These are phyloP conservation scores for Eclectus roratus DNA, from an alignment of 2,113 vertebrate species.

Conservation along the genomic window DNA sequence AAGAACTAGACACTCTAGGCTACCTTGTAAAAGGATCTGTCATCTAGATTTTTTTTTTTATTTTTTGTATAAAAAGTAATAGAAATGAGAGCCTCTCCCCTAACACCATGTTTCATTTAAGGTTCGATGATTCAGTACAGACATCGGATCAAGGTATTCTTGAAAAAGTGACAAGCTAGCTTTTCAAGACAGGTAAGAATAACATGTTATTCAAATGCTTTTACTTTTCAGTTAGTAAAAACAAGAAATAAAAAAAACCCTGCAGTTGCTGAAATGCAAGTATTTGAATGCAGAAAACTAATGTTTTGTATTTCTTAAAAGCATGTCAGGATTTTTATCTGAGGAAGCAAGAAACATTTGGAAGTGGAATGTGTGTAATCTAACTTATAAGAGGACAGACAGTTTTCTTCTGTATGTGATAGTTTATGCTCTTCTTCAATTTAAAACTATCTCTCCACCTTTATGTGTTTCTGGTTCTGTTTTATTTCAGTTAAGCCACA, in stretches of 20 bases:
- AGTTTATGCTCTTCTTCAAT: not conserved
- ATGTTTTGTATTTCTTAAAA: not conserved
- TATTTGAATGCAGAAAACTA: not conserved
- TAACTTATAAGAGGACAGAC: not conserved
- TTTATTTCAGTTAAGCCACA: not conserved
- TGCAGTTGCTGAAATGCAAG: not conserved
- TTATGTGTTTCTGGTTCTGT: not conserved
- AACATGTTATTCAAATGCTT: not conserved
- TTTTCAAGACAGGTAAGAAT: constrained; percentile 55
- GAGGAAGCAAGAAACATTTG: not conserved
- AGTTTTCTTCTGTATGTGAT: not conserved
- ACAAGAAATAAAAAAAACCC: not conserved
- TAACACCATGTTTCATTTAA: not conserved
- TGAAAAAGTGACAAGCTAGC: not conserved
- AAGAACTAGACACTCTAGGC: constrained; percentile 66
- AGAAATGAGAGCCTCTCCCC: not conserved
- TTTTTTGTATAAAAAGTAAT: constrained; percentile 22
- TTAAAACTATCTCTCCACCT: constrained; percentile 1
- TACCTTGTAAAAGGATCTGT: constrained; percentile 66
- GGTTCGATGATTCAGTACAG: not conserved
- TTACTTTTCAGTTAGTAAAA: constrained; percentile 19
- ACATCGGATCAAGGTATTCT: constrained; percentile 4
- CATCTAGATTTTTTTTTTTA: not conserved
- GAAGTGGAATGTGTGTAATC: not conserved
- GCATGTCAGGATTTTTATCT: not conserved